Evolutionary conservation across 2,797 vertebrate genomes (phyloP), one percentile per base, ranked within the genome.

Genomic region (Notolabrus celidotus): DNA sequence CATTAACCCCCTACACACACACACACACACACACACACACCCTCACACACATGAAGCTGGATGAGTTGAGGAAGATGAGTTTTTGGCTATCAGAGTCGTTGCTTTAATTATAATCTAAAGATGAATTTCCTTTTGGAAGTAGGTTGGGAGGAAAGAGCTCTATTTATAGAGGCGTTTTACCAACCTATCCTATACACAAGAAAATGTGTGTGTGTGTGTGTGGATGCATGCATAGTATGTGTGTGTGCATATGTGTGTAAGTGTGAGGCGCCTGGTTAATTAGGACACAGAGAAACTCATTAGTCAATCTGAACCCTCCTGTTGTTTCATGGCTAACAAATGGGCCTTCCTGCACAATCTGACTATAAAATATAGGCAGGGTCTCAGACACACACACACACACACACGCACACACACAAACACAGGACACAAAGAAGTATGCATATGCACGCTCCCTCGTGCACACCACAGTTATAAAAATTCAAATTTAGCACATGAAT

Each of bases 61-160:
- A 63, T 78, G 52, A 53, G 70, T 69, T 88, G 76, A 84, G 70
- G 83, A 88, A 89, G 89, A 92, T 87, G 88, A 83, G 90, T 90
- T 91, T 47, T 89, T 75, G 83, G 88, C 89, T 86, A 80, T 92
- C 89, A 85, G 74, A 83, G 57, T 84, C 85, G 72, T 91, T 88
- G 91, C 92, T 93, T 96, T 95, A 96, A 96, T 96, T 96, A 94
- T 91, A 92, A 94, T 90, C 86, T 92, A 89, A 94, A 95, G 95
- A 95, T 93, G 85, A 94, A 95, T 94, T 89, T 86, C 84, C 82
- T 89, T 89, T 65, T 46, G 77, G 86, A 95, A 94, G 90, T 94
- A 93, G 95, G 93, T 93, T 96, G 93, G 92, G 79, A 87, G 86
- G 79, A 92, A 89, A 84, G 70, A 78, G 42, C 53, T 68, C 91